Conservation (phyloP, 2,113 vertebrate genomes). For the Pangasianodon gigas region DNA sequence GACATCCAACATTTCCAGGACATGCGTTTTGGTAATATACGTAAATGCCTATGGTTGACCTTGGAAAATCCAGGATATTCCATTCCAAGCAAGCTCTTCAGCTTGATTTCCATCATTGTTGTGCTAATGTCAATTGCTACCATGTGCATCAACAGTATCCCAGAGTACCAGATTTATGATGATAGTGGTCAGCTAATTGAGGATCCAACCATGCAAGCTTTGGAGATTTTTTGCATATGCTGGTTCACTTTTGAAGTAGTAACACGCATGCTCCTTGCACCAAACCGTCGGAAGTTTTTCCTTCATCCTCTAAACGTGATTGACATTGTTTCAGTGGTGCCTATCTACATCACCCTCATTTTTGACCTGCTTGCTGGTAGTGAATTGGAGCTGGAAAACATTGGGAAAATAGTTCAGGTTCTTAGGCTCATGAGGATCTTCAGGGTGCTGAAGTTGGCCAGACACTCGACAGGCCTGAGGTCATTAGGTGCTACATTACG, state of each 20-base stretch:
- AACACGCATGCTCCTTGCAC: constrained; percentile 86
- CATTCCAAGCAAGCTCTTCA: constrained; percentile 94
- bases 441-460: constrained; percentile 93
- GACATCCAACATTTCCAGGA: constrained; percentile 87
- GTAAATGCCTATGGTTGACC: constrained; percentile 91
- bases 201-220: constrained; percentile 78
- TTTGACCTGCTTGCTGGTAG: constrained; percentile 79
- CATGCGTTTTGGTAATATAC: constrained; percentile 80
- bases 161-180: constrained; percentile 87
- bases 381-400: constrained; percentile 79
- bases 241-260: constrained; percentile 98
- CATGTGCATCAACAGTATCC: constrained; percentile 97
- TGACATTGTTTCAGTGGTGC: constrained; percentile 88
- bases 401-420: constrained; percentile 92
- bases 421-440: constrained; percentile 95
- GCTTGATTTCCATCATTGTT: constrained; percentile 89
- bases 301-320: constrained; percentile 92
- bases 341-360: constrained; percentile 90
- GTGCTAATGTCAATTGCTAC: constrained; percentile 89
- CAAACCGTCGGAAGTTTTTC: constrained; percentile 90
- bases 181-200: constrained; percentile 74
- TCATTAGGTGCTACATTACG: constrained; percentile 92
- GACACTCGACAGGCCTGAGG: constrained; percentile 92
- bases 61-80: constrained; percentile 98
- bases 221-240: constrained; percentile 93